phyloP scores from a whole-genome alignment of 2,888 invertebrate species.

The Xestoiulus laeticollis region DNA sequence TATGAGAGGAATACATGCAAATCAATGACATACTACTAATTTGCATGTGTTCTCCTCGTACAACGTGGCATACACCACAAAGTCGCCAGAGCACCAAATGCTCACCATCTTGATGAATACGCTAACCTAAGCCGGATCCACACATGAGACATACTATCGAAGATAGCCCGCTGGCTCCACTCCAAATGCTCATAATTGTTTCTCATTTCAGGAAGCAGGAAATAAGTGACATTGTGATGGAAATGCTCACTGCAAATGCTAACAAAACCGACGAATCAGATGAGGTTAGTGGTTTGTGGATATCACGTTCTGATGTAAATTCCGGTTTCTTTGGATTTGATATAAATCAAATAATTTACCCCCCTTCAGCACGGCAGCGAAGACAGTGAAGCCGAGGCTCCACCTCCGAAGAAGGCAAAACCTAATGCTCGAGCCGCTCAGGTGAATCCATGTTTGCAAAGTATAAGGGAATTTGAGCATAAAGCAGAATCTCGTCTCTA shows the following conservation, averaged over 20 bases:
- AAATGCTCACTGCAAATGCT: constrained; percentile 67
- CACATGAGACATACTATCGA: no score
- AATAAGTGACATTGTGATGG: constrained; percentile 89
- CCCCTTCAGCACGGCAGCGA: neutral
- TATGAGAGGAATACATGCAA: no score
- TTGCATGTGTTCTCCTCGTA: no score
- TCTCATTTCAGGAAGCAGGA: constrained; percentile 75
- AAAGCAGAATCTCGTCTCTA: neutral
- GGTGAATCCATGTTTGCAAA: neutral
- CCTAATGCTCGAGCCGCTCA: neutral
- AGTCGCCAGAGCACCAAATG: no score
- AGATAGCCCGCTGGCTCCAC: no score
- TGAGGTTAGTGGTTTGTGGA: constrained; percentile 28
- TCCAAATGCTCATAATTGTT: no score
- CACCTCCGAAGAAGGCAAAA: neutral
- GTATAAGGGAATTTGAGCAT: no score
- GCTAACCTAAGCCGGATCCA: no score
- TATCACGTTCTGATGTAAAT: neutral
- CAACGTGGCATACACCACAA: no score
- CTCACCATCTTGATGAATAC: no score
- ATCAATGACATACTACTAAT: no score
- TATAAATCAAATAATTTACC: neutral
- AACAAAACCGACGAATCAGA: constrained; percentile 61
- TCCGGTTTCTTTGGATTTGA: neutral
- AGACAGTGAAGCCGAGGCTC: constrained; percentile 42